A percentile compares a stretch with the other conserved stretches of the same genome.
Evolutionary conservation across 2,888 invertebrate genomes (phyloP).

Genomic region (Arrhopalites spinosus): DNA sequence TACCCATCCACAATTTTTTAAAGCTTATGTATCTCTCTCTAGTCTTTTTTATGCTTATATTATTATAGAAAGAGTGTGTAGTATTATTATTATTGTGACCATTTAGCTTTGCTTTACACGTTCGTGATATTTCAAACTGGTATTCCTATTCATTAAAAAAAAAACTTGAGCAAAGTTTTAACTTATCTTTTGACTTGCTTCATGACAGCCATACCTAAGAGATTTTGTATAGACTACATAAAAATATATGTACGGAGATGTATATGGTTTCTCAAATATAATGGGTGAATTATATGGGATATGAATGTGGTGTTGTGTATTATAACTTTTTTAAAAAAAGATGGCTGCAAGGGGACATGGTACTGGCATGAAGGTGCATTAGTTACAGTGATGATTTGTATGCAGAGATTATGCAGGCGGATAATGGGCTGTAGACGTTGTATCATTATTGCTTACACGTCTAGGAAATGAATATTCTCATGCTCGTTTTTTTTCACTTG

Average conservation of each 20-base stretch:
- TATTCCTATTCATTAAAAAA: slow-evolving; percentile 25
- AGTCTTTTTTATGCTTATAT: background rate
- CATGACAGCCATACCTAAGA: slow-evolving; percentile 12
- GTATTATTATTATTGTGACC: background rate
- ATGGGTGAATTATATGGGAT: background rate
- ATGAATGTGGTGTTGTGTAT: slow-evolving; percentile 13
- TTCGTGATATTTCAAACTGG: slow-evolving; percentile 21
- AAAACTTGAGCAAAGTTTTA: slow-evolving; percentile 15
- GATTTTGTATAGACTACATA: background rate
- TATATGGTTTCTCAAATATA: too few relatives aligned
- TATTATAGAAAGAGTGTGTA: too few relatives aligned
- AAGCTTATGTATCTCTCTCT: too few relatives aligned
- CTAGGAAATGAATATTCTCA: slow-evolving; percentile 9
- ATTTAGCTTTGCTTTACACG: slow-evolving; percentile 11
- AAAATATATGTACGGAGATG: too few relatives aligned
- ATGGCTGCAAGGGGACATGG: slow-evolving; percentile 33
- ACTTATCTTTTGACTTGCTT: slow-evolving; percentile 25
- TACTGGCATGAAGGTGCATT: slow-evolving; percentile 39
- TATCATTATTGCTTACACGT: slow-evolving; percentile 15
- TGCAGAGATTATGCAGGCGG: slow-evolving; percentile 37
- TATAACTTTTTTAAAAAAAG: slow-evolving; percentile 6
- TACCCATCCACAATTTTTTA: background rate
- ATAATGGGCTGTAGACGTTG: slow-evolving; percentile 40
- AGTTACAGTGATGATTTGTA: slow-evolving; percentile 42
- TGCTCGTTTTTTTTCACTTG: too few relatives aligned